Evolutionary conservation across 2,113 vertebrate species (phyloP).

Genomic region (Lichenostomus cassidix): DNA sequence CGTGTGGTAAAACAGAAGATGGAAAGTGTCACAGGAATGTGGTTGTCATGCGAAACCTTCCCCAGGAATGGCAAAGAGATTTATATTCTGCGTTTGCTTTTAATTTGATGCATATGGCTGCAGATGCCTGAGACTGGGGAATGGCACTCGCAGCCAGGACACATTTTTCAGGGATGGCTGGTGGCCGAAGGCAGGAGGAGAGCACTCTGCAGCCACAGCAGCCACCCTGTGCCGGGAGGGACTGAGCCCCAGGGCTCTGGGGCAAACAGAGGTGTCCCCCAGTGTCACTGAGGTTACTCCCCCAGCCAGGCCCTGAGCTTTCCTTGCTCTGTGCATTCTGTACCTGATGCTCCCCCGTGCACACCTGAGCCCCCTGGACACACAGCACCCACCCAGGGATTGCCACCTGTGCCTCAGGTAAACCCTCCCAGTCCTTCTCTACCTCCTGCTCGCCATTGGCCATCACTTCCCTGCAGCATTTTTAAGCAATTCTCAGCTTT

Average conservation of each 20-base stretch:
- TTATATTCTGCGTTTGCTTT: slow-evolving; percentile 40
- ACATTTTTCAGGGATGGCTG: neutral
- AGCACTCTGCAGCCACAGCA: neutral
- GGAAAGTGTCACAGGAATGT: slow-evolving; percentile 66
- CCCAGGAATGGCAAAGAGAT: slow-evolving; percentile 50
- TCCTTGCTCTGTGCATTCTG: neutral
- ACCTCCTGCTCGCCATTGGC: fast-evolving
- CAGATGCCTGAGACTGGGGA: neutral
- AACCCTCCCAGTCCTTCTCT: fast-evolving
- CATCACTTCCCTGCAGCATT: neutral
- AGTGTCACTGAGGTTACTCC: fast-evolving
- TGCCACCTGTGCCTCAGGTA: neutral
- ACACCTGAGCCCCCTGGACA: fast-evolving
- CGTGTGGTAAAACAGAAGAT: slow-evolving; percentile 44
- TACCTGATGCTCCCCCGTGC: fast-evolving
- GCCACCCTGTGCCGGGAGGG: fast-evolving
- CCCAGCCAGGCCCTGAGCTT: neutral
- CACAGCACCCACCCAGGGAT: fast-evolving
- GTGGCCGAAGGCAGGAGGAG: neutral
- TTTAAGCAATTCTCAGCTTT: neutral
- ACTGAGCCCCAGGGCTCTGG: neutral
- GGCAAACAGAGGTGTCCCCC: fast-evolving
- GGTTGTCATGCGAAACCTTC: slow-evolving; percentile 59
- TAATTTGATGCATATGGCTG: slow-evolving; percentile 53
- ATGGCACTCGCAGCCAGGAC: slow-evolving; percentile 20